Evolutionary conservation across 2,888 invertebrate species (phyloP), one percentile per base, ranked within the genome.

Genomic region (Melanargia galathea): DNA sequence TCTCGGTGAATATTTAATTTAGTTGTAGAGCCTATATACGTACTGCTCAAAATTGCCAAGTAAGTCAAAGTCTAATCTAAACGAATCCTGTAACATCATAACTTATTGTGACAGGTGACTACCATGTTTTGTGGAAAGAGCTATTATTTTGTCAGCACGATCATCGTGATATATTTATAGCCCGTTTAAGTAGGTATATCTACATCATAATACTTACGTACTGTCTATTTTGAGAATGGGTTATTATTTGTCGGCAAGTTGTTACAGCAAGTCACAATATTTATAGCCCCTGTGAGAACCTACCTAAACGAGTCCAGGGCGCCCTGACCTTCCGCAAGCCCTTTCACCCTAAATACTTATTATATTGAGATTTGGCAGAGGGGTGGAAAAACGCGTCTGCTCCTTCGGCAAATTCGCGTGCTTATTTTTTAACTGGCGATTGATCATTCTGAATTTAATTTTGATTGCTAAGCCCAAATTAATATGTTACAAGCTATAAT

Each of bases 311-410:
- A 11, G 22, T 46, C 45, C 45, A 10, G 13, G 4, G 45, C 65
- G 62, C 56, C 70, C 69, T 75, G 75, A 75, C 73, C 74, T 75
- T 73, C 67, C 72, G 51, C 73, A 75, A 73, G 70, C 67, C 65
- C 67, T 70, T 72, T 71, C 68, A 69, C 70, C 71, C 71, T 64
- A 61, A 67, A 66, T 64, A 64, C 66, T 55, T 66, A 66, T 65
- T 66, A 65, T 48, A 62, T 54, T 56, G 64, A 58, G 62, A 66
- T 65, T 22, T 22, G 11, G 54, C 57, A 67, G 66, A 62, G 63
- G 65, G 61, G 60, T 55, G 63, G 64, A 58, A 60, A 52, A 45
- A 62, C 38, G 24, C 30, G 60, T 51, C 43, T 18, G 20, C 11
- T n/a, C 35, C 20, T 20, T 22, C 6, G 30, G 30, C 30, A 8